A percentile compares a stretch with the other conserved stretches of the same genome.
These are phyloP conservation scores for Semotilus atromaculatus DNA, from an alignment of 2,797 vertebrate genomes.

Conservation along the genomic window DNA sequence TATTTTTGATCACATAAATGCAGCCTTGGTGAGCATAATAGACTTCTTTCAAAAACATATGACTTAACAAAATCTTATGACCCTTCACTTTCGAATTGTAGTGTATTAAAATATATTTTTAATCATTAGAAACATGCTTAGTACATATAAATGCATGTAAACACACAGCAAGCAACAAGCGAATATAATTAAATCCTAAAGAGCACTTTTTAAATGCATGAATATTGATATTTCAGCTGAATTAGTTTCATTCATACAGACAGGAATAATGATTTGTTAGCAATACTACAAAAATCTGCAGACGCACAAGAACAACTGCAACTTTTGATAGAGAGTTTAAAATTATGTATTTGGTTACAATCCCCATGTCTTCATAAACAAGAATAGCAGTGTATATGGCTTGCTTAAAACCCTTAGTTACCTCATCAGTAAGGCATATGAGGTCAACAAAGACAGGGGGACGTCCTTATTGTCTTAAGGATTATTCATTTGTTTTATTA, in stretches of 20 bases:
- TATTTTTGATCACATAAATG: not conserved
- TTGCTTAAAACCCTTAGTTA: too few relatives aligned
- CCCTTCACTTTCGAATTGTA: not conserved
- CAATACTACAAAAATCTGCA: not conserved
- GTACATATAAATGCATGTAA: not conserved
- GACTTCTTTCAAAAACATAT: not conserved
- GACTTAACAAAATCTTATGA: not conserved
- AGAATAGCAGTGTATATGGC: not conserved
- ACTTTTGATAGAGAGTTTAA: not conserved
- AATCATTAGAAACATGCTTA: not conserved
- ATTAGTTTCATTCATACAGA: not conserved
- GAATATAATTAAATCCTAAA: not conserved
- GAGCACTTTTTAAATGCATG: not conserved
- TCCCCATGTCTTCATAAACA: not conserved
- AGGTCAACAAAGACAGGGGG: conserved; percentile 25
- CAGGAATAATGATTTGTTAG: not conserved
- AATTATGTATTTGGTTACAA: not conserved
- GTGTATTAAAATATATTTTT: not conserved
- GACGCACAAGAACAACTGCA: not conserved
- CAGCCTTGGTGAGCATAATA: not conserved
- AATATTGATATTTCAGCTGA: not conserved
- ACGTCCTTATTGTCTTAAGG: conserved; percentile 33
- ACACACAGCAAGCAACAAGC: not conserved
- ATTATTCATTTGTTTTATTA: conserved; percentile 45
- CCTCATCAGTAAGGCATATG: conserved; percentile 13